Percentiles rank a stretch among this genome's conserved stretches.
Conservation (phyloP, 2,888 invertebrate species). For the Tinea semifulvella region DNA sequence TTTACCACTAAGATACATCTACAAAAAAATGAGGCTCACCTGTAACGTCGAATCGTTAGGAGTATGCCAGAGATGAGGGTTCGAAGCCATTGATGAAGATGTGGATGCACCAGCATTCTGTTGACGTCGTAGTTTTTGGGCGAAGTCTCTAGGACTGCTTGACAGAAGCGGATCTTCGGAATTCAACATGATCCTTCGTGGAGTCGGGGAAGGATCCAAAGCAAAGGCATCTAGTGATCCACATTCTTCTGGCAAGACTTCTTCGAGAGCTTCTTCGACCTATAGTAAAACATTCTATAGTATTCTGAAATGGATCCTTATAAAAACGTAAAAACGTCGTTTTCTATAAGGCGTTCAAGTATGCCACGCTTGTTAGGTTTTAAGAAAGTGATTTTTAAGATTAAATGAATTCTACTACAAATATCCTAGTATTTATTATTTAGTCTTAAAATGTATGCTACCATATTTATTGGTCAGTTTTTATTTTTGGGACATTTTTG, state of each 20-base stretch:
- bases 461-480: too few relatives aligned
- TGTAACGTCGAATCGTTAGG: constrained; percentile 36
- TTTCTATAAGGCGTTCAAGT: too few relatives aligned
- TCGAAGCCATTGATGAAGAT: constrained; percentile 30
- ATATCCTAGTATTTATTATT: too few relatives aligned
- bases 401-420: too few relatives aligned
- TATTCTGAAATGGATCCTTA: background rate
- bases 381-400: too few relatives aligned
- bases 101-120: constrained; percentile 15
- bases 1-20: too few relatives aligned
- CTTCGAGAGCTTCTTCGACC: constrained; percentile 86
- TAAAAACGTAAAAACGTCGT: too few relatives aligned
- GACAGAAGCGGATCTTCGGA: constrained; percentile 87
- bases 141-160: constrained; percentile 84
- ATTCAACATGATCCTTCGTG: constrained; percentile 87
- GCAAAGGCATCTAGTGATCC: constrained; percentile 70
- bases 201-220: constrained; percentile 71
- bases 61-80: constrained; percentile 46
- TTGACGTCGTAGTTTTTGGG: constrained; percentile 40
- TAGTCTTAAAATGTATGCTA: too few relatives aligned
- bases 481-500: too few relatives aligned
- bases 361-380: too few relatives aligned
- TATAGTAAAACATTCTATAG: constrained; percentile 19
- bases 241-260: constrained; percentile 83
- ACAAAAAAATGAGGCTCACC: too few relatives aligned